Conservation (phyloP, 2,113 vertebrate genomes). For the Leptobrachium ailaonicum region DNA sequence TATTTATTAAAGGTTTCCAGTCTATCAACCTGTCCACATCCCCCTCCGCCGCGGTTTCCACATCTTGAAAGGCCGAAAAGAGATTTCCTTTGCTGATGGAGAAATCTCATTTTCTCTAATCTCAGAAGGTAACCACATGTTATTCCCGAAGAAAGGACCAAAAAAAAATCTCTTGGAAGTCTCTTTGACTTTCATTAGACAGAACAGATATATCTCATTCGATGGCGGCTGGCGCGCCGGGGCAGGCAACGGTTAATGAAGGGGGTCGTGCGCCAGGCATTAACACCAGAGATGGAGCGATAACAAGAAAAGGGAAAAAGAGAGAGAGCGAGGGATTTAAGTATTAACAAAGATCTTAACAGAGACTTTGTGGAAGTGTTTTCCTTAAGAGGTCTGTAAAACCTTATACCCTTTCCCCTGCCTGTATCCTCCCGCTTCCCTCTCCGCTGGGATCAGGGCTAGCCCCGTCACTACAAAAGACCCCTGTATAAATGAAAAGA, state of each 20-base stretch:
- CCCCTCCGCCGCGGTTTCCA: not conserved
- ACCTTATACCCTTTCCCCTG: conserved; percentile 11
- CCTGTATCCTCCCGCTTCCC: conserved; percentile 27
- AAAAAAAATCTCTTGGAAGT: not conserved
- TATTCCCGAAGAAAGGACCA: not conserved
- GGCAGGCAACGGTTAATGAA: not conserved
- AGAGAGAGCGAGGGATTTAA: conserved; percentile 27
- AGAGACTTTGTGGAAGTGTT: conserved; percentile 42
- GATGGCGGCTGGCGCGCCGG: not conserved
- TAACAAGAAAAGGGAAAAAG: not conserved
- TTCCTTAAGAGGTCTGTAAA: conserved; percentile 32
- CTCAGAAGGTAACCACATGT: not conserved
- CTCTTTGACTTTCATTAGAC: not conserved
- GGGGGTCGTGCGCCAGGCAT: not conserved
- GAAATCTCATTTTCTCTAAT: not conserved
- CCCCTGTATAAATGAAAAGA: conserved; percentile 42
- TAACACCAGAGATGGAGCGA: conserved; percentile 31
- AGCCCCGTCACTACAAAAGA: conserved; percentile 29
- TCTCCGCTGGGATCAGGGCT: conserved; percentile 37
- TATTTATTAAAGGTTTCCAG: not conserved
- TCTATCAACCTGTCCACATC: not conserved
- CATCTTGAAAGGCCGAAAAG: no score
- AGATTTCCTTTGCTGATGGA: not conserved
- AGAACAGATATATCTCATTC: not conserved
- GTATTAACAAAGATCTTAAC: conserved; percentile 44